Percentiles rank a stretch among this genome's conserved stretches.
Evolutionary conservation across 2,888 invertebrate species (phyloP).

Genomic region (Drosophila mulleri): DNA sequence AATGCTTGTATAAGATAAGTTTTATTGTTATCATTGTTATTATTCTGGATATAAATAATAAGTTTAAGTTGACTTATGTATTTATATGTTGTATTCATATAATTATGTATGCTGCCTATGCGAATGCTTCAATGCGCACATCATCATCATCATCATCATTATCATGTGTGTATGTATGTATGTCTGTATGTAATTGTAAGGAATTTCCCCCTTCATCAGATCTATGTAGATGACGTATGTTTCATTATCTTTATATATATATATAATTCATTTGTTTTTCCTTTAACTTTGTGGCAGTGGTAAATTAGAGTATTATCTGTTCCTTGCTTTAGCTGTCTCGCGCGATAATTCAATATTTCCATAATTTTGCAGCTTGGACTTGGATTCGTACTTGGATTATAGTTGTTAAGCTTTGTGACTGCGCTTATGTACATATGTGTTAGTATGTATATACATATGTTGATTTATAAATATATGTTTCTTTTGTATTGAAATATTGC

Average conservation of each 20-base stretch:
- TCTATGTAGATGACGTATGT: slow-evolving; percentile 48
- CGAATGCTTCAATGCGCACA: slow-evolving; percentile 38
- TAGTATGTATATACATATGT: slow-evolving; percentile 39
- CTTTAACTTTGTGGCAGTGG: slow-evolving; percentile 81
- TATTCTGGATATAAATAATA: slow-evolving; percentile 77
- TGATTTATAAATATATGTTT: slow-evolving; percentile 24
- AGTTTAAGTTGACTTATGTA: slow-evolving; percentile 69
- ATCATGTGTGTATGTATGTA: slow-evolving; percentile 29
- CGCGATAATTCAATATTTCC: slow-evolving; percentile 14
- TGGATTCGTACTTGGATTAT: slow-evolving; percentile 18
- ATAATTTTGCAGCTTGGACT: slow-evolving; percentile 14
- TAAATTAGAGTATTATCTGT: slow-evolving; percentile 78
- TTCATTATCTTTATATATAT: slow-evolving; percentile 55
- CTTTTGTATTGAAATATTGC: slow-evolving; percentile 41
- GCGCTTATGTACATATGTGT: slow-evolving; percentile 37
- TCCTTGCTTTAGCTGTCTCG: slow-evolving; percentile 42
- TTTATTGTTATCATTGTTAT: slow-evolving; percentile 74
- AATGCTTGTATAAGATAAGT: slow-evolving; percentile 69
- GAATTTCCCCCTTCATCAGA: slow-evolving; percentile 39
- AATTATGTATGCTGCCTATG: slow-evolving; percentile 52
- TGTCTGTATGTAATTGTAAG: slow-evolving; percentile 50
- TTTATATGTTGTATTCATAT: slow-evolving; percentile 63
- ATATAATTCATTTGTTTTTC: slow-evolving; percentile 40
- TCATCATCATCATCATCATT: too few relatives aligned
- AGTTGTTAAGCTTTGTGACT: slow-evolving; percentile 34